These are phyloP conservation scores for Pangasius mekongensis DNA, from an alignment of 2,797 vertebrate genomes.

Conservation along the genomic window DNA sequence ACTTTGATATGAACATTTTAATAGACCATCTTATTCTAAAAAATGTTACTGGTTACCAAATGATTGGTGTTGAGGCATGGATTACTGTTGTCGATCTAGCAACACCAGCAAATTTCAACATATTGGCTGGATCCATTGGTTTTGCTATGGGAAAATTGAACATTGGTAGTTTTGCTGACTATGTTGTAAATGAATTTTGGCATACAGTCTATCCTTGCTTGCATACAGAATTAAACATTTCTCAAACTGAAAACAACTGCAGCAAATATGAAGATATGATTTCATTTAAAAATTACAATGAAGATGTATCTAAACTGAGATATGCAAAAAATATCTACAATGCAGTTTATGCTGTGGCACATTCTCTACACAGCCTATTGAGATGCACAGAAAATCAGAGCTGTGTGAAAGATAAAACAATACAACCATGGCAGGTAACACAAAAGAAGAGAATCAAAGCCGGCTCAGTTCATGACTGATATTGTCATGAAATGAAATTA, in stretches of 20 bases:
- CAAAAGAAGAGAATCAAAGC: not conserved
- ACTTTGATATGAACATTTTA: constrained; percentile 72
- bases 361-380: too few relatives aligned
- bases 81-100: too few relatives aligned
- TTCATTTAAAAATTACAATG: constrained; percentile 76
- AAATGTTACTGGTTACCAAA: constrained; percentile 62
- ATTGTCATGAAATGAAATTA: not conserved
- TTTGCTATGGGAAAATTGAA: too few relatives aligned
- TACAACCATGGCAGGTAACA: constrained; percentile 71
- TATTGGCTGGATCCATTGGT: too few relatives aligned
- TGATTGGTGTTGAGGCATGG: too few relatives aligned
- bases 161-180: constrained; percentile 58
- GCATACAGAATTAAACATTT: not conserved
- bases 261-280: constrained; percentile 74
- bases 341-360: not conserved
- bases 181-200: constrained; percentile 70
- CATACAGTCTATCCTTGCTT: constrained; percentile 64
- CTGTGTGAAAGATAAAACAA: not conserved
- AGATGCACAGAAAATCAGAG: too few relatives aligned
- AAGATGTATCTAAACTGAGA: constrained; percentile 58
- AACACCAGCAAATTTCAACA: too few relatives aligned
- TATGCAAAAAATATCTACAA: constrained; percentile 11
- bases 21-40: constrained; percentile 67
- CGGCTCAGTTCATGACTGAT: not conserved
- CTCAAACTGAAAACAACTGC: constrained; percentile 54